Conservation (phyloP, 2,113 vertebrate species). For the Corapipo altera region DNA sequence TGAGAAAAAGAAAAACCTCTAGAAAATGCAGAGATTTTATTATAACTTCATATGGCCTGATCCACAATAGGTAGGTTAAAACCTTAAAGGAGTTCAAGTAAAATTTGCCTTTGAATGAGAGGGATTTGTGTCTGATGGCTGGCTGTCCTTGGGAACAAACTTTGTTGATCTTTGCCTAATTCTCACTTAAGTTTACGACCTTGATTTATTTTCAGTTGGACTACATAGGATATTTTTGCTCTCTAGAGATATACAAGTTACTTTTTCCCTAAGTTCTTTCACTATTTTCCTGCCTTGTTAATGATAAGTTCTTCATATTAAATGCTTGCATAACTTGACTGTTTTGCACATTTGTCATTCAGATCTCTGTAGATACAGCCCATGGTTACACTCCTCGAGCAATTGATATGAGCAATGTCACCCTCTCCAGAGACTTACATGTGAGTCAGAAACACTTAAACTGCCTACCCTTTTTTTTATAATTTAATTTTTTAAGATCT, state of each 20-base stretch:
- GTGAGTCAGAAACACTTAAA: slow-evolving; percentile 74
- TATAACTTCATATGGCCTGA: neutral
- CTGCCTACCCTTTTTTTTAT: neutral
- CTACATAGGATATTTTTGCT: neutral
- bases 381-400: slow-evolving; percentile 90
- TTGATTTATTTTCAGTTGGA: neutral
- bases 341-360: neutral
- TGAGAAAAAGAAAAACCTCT: neutral
- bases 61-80: neutral
- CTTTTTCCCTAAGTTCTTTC: neutral
- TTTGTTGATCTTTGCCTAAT: neutral
- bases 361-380: slow-evolving; percentile 89
- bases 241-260: neutral
- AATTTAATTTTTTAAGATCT: neutral
- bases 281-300: neutral
- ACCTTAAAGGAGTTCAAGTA: neutral
- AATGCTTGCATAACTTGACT: neutral
- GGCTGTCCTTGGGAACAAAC: neutral
- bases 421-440: slow-evolving; percentile 90
- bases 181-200: neutral
- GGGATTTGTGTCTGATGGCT: neutral
- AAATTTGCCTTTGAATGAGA: neutral
- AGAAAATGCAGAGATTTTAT: neutral
- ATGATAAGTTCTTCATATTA: neutral
- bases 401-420: slow-evolving; percentile 97